These are phyloP conservation scores for Podarcis raffonei DNA, from an alignment of 2,113 vertebrate genomes.

Conservation along the genomic window DNA sequence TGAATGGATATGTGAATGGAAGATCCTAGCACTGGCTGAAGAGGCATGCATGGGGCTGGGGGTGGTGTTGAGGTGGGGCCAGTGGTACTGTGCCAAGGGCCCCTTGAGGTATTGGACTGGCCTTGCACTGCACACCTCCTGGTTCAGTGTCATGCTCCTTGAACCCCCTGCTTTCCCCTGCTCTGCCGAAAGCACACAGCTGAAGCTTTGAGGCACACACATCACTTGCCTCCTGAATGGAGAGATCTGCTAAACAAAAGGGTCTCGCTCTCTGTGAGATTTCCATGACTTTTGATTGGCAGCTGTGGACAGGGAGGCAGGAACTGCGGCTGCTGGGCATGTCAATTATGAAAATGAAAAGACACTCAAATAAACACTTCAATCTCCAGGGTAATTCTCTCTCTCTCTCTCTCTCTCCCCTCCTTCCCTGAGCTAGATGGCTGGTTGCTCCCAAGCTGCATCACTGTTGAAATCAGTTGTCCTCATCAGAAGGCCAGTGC, in stretches of 20 bases:
- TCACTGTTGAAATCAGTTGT: neutral
- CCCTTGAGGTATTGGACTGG: neutral
- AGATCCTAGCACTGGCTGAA: neutral
- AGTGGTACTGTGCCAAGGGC: neutral
- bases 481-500: neutral
- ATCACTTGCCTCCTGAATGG: neutral
- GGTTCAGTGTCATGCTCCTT: neutral
- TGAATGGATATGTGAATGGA: neutral
- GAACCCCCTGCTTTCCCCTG: neutral
- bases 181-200: neutral
- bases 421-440: neutral
- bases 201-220: neutral
- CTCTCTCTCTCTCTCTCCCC: neutral
- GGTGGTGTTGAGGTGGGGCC: neutral
- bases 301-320: neutral
- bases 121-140: neutral
- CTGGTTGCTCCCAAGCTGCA: neutral
- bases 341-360: neutral
- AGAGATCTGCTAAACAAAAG: neutral
- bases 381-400: neutral
- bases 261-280: neutral
- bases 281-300: neutral
- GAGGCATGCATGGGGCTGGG: neutral
- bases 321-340: neutral
- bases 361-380: slow-evolving; percentile 3